phyloP scores from a whole-genome alignment of 2,797 vertebrate species.

The Octomys mimax region DNA sequence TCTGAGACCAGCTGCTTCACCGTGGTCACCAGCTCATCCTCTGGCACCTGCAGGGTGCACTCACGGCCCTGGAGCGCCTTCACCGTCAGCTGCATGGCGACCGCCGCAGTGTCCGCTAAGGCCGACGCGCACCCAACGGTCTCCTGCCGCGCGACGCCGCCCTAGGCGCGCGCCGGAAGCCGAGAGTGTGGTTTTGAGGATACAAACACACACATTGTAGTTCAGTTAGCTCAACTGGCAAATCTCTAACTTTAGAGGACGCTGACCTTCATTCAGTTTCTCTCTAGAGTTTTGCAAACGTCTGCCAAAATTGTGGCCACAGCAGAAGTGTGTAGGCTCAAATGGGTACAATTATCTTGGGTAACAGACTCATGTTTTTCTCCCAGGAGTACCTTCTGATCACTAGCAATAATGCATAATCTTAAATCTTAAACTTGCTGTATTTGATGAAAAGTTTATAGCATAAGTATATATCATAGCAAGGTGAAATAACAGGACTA shows the following conservation, averaged over 20 bases:
- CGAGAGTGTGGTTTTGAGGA: not conserved
- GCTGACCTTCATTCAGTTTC: not conserved
- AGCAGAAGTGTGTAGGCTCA: not conserved
- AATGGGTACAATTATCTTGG: not conserved
- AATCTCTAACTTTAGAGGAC: not conserved
- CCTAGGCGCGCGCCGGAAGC: slow-evolving; percentile 64
- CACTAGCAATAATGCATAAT: slow-evolving; percentile 28
- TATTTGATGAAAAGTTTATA: not conserved
- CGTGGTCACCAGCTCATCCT: slow-evolving; percentile 93
- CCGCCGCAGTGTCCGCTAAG: slow-evolving; percentile 48
- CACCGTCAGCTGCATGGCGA: slow-evolving; percentile 93
- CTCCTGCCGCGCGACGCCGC: slow-evolving; percentile 22
- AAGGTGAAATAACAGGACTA: not conserved
- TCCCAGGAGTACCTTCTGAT: not conserved
- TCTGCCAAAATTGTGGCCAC: too few species aligned
- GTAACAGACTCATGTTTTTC: not conserved
- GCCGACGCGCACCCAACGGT: not conserved
- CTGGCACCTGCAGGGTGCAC: slow-evolving; percentile 94
- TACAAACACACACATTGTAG: not conserved
- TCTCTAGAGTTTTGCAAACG: not conserved
- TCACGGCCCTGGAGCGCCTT: slow-evolving; percentile 96
- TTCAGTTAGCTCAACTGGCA: not conserved
- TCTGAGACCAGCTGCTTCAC: slow-evolving; percentile 95
- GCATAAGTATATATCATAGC: slow-evolving; percentile 6
- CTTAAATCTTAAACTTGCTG: not conserved